Conservation (phyloP, 2,797 vertebrate species). For the Chelmon rostratus region DNA sequence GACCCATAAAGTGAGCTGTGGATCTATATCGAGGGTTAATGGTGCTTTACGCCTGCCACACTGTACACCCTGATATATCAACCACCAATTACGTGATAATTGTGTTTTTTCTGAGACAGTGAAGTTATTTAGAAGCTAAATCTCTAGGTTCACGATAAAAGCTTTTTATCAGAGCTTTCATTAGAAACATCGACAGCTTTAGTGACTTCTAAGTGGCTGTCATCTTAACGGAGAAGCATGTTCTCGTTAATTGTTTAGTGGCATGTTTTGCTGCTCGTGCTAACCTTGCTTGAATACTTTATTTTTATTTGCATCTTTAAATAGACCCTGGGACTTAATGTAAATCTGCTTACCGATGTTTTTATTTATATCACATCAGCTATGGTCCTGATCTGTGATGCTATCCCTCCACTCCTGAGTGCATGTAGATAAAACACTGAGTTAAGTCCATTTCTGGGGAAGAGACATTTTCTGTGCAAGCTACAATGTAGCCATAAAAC, state of each 20-base stretch:
- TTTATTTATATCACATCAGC: slow-evolving; percentile 11
- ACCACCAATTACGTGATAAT: slow-evolving; percentile 66
- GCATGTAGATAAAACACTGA: slow-evolving; percentile 40
- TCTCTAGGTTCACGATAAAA: neutral
- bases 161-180: neutral
- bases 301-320: neutral
- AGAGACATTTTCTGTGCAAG: slow-evolving; percentile 32
- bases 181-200: slow-evolving; percentile 4
- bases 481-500: slow-evolving; percentile 50
- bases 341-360: neutral
- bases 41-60: slow-evolving; percentile 71
- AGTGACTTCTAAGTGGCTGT: slow-evolving; percentile 4
- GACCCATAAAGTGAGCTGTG: slow-evolving; percentile 70
- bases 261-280: neutral
- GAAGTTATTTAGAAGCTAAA: slow-evolving; percentile 49
- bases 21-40: slow-evolving; percentile 77
- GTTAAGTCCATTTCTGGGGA: slow-evolving; percentile 25
- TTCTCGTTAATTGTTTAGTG: slow-evolving; percentile 17
- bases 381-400: neutral
- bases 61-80: slow-evolving; percentile 69
- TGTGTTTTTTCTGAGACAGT: slow-evolving; percentile 49
- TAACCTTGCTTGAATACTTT: neutral
- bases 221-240: neutral
- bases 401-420: neutral
- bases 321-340: neutral